Evolutionary conservation across 2,113 vertebrate species (phyloP).

Genomic region (Cichladusa arquata): DNA sequence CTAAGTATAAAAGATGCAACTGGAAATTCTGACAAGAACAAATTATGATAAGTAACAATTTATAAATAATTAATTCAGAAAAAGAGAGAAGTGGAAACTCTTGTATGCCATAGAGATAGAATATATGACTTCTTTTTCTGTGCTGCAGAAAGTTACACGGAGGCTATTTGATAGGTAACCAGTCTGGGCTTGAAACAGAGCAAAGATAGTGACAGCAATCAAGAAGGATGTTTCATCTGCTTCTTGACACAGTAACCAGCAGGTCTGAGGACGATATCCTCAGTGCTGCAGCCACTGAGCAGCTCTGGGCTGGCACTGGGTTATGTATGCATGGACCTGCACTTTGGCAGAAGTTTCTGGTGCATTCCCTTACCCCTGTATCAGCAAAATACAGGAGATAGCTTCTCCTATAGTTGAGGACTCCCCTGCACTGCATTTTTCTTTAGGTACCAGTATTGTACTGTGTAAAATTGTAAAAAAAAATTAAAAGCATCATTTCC

Average conservation of each 20-base stretch:
- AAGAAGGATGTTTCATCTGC: background rate
- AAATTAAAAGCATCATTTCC: background rate
- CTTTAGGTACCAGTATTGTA: background rate
- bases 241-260: background rate
- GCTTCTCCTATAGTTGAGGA: background rate
- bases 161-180: background rate
- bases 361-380: background rate
- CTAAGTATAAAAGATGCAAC: background rate
- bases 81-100: background rate
- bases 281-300: background rate
- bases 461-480: background rate
- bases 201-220: background rate
- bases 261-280: background rate
- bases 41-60: background rate
- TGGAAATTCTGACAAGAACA: background rate
- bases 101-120: background rate
- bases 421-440: background rate
- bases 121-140: background rate
- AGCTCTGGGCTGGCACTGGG: background rate
- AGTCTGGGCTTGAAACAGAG: background rate
- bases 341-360: background rate
- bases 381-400: background rate
- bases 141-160: background rate
- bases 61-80: background rate
- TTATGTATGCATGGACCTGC: background rate